These are phyloP conservation scores for Paramormyrops hopkinsi DNA, from an alignment of 2,797 vertebrate species.

Conservation along the genomic window DNA sequence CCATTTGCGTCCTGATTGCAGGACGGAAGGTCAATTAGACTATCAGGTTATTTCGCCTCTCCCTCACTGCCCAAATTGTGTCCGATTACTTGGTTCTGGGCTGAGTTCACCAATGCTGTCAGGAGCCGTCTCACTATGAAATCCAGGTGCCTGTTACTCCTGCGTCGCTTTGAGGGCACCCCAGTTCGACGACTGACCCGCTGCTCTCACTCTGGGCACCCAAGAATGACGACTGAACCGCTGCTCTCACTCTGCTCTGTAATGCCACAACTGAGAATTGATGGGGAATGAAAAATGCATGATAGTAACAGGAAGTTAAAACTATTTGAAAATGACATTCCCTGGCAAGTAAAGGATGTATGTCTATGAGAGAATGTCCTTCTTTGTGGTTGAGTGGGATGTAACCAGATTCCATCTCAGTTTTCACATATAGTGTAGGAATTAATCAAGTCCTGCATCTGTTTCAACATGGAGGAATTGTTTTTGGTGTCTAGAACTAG, in stretches of 20 bases:
- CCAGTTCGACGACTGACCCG: neutral
- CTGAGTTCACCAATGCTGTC: neutral
- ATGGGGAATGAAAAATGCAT: neutral
- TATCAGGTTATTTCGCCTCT: neutral
- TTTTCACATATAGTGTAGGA: neutral
- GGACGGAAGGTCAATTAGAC: neutral
- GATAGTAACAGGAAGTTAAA: neutral
- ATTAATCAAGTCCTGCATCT: neutral
- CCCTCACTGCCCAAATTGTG: neutral
- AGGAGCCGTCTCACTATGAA: neutral
- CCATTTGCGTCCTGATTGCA: neutral
- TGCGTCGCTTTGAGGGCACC: neutral
- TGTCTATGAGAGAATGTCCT: neutral
- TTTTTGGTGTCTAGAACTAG: neutral
- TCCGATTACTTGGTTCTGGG: neutral
- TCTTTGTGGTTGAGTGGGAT: neutral
- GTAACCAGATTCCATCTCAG: neutral
- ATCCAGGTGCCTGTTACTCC: neutral
- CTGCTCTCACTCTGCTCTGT: neutral
- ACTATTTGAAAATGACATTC: neutral
- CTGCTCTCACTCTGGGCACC: neutral
- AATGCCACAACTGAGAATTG: neutral
- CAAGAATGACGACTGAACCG: neutral
- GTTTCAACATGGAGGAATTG: neutral
- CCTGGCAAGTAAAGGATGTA: neutral